phyloP scores from a whole-genome alignment of 2,888 invertebrate genomes.

The Drosophila siamana region DNA sequence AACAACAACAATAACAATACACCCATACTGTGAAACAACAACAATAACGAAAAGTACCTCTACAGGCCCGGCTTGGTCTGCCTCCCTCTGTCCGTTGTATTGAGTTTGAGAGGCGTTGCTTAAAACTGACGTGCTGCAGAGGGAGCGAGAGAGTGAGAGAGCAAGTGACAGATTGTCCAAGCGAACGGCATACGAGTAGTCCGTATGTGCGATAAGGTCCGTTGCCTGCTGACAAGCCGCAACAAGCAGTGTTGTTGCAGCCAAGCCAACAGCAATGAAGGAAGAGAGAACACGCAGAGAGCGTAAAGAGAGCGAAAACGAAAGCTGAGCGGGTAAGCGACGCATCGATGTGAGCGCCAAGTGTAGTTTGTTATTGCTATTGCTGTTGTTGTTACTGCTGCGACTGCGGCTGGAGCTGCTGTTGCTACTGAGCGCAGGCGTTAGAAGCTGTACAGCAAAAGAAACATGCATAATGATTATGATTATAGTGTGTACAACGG shows the following conservation, averaged over 20 bases:
- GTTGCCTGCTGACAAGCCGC: constrained; percentile 45
- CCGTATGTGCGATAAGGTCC: constrained; percentile 70
- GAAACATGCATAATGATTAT: constrained; percentile 66
- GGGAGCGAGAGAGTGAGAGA: constrained; percentile 51
- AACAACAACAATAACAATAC: constrained; percentile 41
- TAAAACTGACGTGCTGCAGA: constrained; percentile 57
- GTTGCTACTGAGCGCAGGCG: constrained; percentile 29
- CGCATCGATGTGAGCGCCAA: constrained; percentile 32
- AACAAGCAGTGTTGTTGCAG: constrained; percentile 29
- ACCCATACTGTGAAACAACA: constrained; percentile 47
- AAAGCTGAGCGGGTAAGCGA: constrained; percentile 4
- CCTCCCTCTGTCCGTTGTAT: constrained; percentile 43
- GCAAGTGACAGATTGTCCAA: constrained; percentile 27
- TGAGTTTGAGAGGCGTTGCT: constrained; percentile 74
- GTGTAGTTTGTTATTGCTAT: constrained; percentile 27
- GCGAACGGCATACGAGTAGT: constrained; percentile 7
- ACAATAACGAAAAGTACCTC: constrained; percentile 37
- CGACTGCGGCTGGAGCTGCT: constrained; percentile 18
- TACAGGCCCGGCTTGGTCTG: constrained; percentile 60
- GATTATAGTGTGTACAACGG: constrained; percentile 66
- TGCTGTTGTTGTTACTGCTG: constrained; percentile 20
- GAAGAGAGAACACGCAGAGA: constrained; percentile 28
- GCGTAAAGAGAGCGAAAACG: constrained; percentile 28
- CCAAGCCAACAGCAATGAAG: constrained; percentile 32
- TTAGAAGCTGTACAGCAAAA: constrained; percentile 64